Evolutionary conservation across 2,888 invertebrate genomes (phyloP).

Genomic region (Silvanus unidentatus): DNA sequence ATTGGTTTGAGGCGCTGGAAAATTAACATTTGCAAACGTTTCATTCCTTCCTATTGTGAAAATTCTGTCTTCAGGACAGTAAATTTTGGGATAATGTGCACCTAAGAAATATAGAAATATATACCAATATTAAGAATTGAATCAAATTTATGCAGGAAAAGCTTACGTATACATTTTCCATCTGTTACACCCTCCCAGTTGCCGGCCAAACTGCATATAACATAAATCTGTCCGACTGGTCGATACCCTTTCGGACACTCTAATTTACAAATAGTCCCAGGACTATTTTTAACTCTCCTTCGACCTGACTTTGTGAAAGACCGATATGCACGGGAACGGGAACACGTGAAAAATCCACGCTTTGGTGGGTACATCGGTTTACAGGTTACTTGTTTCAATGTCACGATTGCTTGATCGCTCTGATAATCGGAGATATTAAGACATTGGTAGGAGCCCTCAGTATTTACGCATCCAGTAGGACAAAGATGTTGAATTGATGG

Average conservation of each 20-base stretch:
- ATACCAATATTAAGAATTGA: no score
- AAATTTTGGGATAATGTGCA: no score
- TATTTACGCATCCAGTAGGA: constrained; percentile 56
- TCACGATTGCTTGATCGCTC: constrained; percentile 22
- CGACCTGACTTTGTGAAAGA: constrained; percentile 32
- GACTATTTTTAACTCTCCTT: constrained; percentile 42
- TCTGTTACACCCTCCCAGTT: constrained; percentile 46
- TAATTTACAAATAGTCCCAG: constrained; percentile 48
- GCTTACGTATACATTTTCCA: constrained; percentile 48
- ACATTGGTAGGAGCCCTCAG: constrained; percentile 57
- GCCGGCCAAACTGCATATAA: constrained; percentile 45
- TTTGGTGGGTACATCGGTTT: constrained; percentile 46
- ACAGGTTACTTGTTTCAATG: constrained; percentile 25
- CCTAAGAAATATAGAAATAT: no score
- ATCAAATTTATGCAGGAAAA: neutral
- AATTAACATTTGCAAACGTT: constrained; percentile 39
- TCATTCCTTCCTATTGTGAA: no score
- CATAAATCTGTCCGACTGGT: constrained; percentile 45
- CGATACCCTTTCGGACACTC: constrained; percentile 47
- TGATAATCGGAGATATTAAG: constrained; percentile 23
- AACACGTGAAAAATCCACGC: constrained; percentile 48
- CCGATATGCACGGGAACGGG: constrained; percentile 30
- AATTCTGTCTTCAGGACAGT: no score
- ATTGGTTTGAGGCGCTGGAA: constrained; percentile 39
- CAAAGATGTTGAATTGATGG: constrained; percentile 41